Evolutionary conservation across 2,113 vertebrate genomes (phyloP).

Genomic region (Labeo catla): DNA sequence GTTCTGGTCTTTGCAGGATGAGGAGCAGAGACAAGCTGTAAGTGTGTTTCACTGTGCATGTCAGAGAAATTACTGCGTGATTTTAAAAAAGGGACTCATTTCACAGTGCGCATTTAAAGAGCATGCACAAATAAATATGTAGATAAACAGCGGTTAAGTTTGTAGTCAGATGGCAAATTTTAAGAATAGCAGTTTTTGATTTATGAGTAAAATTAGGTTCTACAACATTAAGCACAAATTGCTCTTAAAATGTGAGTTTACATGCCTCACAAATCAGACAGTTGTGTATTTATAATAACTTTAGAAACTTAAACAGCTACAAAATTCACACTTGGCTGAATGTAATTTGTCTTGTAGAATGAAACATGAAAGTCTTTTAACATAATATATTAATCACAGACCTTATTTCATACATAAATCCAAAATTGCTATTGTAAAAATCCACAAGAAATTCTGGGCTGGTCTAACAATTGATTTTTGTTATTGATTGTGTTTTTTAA

Average conservation of each 20-base stretch:
- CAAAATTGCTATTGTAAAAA: neutral
- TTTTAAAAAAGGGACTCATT: neutral
- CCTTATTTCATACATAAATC: neutral
- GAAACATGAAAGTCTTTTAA: neutral
- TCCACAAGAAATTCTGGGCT: neutral
- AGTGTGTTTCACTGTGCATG: constrained; percentile 68
- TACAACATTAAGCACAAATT: neutral
- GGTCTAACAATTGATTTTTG: neutral
- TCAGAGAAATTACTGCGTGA: neutral
- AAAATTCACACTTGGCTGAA: neutral
- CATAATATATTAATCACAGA: neutral
- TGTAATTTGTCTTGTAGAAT: neutral
- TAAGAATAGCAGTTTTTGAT: neutral
- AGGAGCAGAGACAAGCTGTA: constrained; percentile 98
- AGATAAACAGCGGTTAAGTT: neutral
- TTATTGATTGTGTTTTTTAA: no score
- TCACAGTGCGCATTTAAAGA: neutral
- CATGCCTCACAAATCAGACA: neutral
- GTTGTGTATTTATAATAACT: neutral
- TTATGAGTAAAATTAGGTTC: neutral
- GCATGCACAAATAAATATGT: neutral
- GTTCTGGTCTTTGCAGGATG: constrained; percentile 78
- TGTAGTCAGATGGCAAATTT: neutral
- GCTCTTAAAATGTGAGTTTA: neutral
- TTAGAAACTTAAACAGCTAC: neutral